Evolutionary conservation across 2,113 vertebrate species (phyloP).

Genomic region (Tachycineta bicolor): DNA sequence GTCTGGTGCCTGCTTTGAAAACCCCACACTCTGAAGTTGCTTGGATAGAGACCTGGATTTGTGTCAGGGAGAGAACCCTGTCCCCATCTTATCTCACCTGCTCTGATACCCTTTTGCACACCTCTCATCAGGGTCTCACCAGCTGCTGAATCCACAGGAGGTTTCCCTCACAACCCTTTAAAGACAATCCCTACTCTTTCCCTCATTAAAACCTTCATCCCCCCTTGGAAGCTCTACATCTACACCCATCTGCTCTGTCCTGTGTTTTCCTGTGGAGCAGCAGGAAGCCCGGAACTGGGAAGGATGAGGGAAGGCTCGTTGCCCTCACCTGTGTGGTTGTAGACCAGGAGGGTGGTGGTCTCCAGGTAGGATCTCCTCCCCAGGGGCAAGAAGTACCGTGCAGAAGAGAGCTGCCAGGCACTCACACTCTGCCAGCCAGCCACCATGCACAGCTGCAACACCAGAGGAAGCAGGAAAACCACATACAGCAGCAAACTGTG

Average conservation of each 20-base stretch:
- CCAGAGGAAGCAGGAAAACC: conserved; percentile 41
- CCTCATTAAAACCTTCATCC: neutral
- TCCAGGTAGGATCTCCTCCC: conserved; percentile 60
- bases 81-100: neutral
- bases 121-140: neutral
- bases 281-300: neutral
- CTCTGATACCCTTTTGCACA: neutral
- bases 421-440: neutral
- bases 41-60: neutral
- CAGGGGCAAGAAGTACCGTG: conserved; percentile 73
- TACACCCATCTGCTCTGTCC: neutral
- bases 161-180: neutral
- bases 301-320: neutral
- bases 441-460: neutral
- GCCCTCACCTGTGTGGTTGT: conserved; percentile 42
- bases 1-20: neutral
- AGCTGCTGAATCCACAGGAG: neutral
- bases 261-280: neutral
- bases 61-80: neutral
- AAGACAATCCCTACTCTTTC: neutral
- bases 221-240: neutral
- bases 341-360: conserved; percentile 74
- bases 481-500: conserved; percentile 29
- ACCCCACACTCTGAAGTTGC: neutral
- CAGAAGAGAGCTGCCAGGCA: conserved; percentile 21